phyloP scores from a whole-genome alignment of 92 coral and sea anemone species.

The Porites evermanni region DNA sequence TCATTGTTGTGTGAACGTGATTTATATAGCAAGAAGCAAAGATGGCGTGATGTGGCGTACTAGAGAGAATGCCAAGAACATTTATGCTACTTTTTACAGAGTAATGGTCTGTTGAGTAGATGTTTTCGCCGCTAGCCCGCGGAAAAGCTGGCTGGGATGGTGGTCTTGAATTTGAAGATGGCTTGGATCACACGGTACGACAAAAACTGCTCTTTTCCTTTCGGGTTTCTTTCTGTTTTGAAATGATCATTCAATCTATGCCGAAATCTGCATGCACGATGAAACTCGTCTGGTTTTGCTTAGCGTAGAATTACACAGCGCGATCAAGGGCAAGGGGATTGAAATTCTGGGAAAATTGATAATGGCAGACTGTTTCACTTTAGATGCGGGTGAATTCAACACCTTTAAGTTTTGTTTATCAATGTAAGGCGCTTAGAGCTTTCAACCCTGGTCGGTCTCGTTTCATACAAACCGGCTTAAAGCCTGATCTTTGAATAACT shows the following conservation, averaged over 20 bases:
- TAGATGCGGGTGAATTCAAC: too few species aligned
- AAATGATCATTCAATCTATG: not conserved
- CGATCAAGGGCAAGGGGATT: too few species aligned
- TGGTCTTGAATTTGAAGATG: conserved; percentile 55
- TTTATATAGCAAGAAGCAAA: conserved; percentile 14
- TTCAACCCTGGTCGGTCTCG: too few species aligned
- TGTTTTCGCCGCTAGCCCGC: conserved; percentile 88
- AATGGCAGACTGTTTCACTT: too few species aligned
- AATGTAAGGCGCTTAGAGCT: too few species aligned
- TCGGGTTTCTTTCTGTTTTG: not conserved
- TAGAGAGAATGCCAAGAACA: not conserved
- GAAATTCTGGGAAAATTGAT: too few species aligned
- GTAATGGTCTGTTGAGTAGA: conserved; percentile 15
- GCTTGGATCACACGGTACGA: conserved; percentile 55
- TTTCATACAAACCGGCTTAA: too few species aligned
- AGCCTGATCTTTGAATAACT: too few species aligned
- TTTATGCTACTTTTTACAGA: not conserved
- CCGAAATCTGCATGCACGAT: not conserved
- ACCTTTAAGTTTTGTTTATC: too few species aligned
- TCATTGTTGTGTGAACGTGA: conserved; percentile 17
- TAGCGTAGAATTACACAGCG: too few species aligned
- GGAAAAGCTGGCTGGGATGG: conserved; percentile 88
- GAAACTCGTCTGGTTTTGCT: too few species aligned
- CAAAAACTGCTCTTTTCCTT: conserved; percentile 48
- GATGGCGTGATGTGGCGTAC: conserved; percentile 45